Percentiles rank a stretch among this genome's conserved stretches.
phyloP scores from a whole-genome alignment of 2,797 vertebrate genomes.

The Neostethus bicornis region DNA sequence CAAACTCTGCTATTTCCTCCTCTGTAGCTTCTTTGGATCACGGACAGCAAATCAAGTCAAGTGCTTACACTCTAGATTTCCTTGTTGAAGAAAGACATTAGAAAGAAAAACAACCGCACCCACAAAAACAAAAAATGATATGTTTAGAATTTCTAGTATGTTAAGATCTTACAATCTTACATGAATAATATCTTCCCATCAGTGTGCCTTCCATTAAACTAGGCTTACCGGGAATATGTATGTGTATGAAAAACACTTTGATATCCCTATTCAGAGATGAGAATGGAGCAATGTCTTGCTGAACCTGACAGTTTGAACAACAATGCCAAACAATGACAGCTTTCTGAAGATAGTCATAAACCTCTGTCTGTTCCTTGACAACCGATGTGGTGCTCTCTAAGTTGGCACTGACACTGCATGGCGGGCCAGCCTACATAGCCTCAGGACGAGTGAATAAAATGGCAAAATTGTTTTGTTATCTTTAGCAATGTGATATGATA shows the following conservation, averaged over 20 bases:
- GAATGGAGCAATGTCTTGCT: conserved; percentile 36
- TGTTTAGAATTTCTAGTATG: too few species aligned
- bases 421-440: conserved; percentile 47
- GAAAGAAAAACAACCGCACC: conserved; percentile 50
- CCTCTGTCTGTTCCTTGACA: conserved; percentile 41
- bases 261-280: conserved; percentile 30
- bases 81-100: conserved; percentile 61
- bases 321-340: conserved; percentile 56
- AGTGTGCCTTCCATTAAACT: too few species aligned
- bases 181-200: too few species aligned
- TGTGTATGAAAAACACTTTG: conserved; percentile 20
- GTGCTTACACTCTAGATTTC: conserved; percentile 71
- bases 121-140: conserved; percentile 37
- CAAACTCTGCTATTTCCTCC: conserved; percentile 71
- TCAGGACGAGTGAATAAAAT: conserved; percentile 50
- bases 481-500: conserved; percentile 40
- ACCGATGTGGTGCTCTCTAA: conserved; percentile 30
- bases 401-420: conserved; percentile 43
- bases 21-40: conserved; percentile 58
- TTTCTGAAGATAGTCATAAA: conserved; percentile 45
- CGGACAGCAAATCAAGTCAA: conserved; percentile 76
- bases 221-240: too few species aligned
- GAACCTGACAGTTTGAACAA: conserved; percentile 55
- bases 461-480: conserved; percentile 32
- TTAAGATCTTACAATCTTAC: too few species aligned